Evolutionary conservation across 2,113 vertebrate genomes (phyloP).

Genomic region (Micronycteris hirsuta): DNA sequence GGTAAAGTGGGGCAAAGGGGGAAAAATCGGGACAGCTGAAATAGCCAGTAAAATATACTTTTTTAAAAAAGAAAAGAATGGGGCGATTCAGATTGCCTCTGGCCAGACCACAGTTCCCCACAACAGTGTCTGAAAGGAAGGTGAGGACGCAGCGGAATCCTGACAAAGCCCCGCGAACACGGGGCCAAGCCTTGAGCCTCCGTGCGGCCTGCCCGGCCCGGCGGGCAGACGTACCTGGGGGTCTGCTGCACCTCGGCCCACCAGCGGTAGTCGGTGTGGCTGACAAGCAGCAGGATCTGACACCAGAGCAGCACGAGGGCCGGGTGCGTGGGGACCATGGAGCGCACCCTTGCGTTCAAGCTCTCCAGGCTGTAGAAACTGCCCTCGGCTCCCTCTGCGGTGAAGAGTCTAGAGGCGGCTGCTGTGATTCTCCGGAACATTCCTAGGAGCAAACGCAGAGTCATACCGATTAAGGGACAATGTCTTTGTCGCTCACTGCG

Average conservation of each 20-base stretch:
- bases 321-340: slow-evolving; percentile 94
- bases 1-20: too few relatives aligned
- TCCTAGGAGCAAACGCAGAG: slow-evolving; percentile 79
- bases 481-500: accelerated
- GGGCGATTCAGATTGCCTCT: neutral
- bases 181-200: accelerated
- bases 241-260: slow-evolving; percentile 98
- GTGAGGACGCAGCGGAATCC: accelerated
- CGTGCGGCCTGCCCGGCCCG: accelerated
- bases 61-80: neutral
- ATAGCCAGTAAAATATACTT: too few relatives aligned
- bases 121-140: neutral
- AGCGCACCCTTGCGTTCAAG: slow-evolving; percentile 88
- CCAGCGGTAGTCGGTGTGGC: slow-evolving; percentile 97
- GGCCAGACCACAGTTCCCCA: neutral
- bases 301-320: slow-evolving; percentile 98
- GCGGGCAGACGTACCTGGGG: slow-evolving; percentile 83
- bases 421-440: slow-evolving; percentile 97
- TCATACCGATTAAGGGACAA: neutral
- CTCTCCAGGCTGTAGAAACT: slow-evolving; percentile 90
- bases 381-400: slow-evolving; percentile 81
- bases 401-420: slow-evolving; percentile 91
- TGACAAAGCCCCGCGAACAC: neutral
- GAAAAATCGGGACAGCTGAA: too few relatives aligned
- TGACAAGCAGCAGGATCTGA: slow-evolving; percentile 95